phyloP scores from a whole-genome alignment of 2,113 vertebrate genomes.

The Saccopteryx bilineata region DNA sequence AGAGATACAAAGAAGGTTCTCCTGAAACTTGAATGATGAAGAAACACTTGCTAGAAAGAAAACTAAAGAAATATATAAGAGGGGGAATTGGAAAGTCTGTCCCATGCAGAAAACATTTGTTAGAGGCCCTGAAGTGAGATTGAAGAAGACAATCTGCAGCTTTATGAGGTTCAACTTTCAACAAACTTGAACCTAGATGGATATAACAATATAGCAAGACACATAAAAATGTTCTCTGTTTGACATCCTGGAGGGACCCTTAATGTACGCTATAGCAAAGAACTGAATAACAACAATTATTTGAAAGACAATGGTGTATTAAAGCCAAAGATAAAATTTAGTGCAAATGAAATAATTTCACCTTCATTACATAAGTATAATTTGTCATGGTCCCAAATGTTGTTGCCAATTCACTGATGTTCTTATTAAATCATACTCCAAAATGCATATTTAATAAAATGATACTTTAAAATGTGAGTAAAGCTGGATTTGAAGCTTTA shows the following conservation, averaged over 20 bases:
- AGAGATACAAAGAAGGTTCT: not conserved
- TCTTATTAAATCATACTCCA: not conserved
- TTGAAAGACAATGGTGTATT: not conserved
- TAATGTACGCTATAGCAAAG: not conserved
- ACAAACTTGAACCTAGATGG: not conserved
- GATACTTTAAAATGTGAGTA: not conserved
- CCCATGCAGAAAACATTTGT: not conserved
- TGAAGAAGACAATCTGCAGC: not conserved
- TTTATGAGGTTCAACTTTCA: not conserved
- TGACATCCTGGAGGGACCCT: not conserved
- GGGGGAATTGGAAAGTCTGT: not conserved
- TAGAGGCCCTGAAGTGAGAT: accelerated
- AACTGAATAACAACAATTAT: not conserved
- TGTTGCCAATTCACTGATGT: not conserved
- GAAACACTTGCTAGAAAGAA: not conserved
- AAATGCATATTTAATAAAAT: slow-evolving; percentile 30
- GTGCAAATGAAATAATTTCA: not conserved
- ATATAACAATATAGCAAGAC: not conserved
- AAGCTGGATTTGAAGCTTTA: slow-evolving; percentile 37
- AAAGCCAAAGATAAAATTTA: not conserved
- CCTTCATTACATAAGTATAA: not conserved
- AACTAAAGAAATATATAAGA: not conserved
- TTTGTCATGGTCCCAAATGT: not conserved
- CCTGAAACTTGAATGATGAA: not conserved
- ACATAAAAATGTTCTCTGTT: not conserved